These are phyloP conservation scores for Amphilophus citrinellus DNA, from an alignment of 2,113 vertebrate species.

Conservation along the genomic window DNA sequence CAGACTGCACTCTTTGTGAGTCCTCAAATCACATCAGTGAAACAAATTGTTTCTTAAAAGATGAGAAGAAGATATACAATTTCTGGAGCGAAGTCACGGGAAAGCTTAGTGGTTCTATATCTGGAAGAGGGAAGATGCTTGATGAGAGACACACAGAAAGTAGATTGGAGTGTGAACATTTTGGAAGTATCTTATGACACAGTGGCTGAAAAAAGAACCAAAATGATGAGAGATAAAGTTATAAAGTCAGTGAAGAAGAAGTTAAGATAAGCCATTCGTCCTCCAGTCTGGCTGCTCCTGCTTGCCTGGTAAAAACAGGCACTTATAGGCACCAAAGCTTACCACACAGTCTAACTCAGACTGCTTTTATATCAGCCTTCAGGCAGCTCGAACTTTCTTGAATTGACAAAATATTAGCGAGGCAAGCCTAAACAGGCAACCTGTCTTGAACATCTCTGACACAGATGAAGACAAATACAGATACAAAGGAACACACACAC, in stretches of 20 bases:
- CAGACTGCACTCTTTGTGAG: conserved; percentile 30
- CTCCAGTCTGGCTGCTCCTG: conserved; percentile 26
- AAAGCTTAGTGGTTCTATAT: conserved; percentile 52
- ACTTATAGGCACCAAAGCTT: conserved; percentile 25
- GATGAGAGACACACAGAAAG: conserved; percentile 39
- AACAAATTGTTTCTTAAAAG: conserved; percentile 40
- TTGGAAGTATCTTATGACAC: conserved; percentile 41
- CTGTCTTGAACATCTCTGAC: conserved; percentile 26
- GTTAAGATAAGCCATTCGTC: conserved; percentile 5
- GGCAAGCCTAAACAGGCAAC: conserved; percentile 69
- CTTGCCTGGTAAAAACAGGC: conserved; percentile 52
- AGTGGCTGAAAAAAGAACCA: conserved; percentile 62
- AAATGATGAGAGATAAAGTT: conserved; percentile 2
- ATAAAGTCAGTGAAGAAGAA: conserved; percentile 23
- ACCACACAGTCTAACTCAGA: conserved; percentile 46
- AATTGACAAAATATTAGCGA: conserved; percentile 73
- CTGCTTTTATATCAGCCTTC: conserved; percentile 62
- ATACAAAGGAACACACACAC: conserved; percentile 28
- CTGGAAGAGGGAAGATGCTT: conserved; percentile 41
- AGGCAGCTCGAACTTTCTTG: conserved; percentile 45
- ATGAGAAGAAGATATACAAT: conserved; percentile 31
- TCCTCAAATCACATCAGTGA: conserved; percentile 48
- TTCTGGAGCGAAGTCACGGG: conserved; percentile 13
- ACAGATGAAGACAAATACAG: conserved; percentile 48
- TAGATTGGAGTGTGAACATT: conserved; percentile 23